A percentile compares a stretch with the other conserved stretches of the same genome.
phyloP scores from a whole-genome alignment of 1,140 invertebrate genomes.

The Bradysia coprophila region DNA sequence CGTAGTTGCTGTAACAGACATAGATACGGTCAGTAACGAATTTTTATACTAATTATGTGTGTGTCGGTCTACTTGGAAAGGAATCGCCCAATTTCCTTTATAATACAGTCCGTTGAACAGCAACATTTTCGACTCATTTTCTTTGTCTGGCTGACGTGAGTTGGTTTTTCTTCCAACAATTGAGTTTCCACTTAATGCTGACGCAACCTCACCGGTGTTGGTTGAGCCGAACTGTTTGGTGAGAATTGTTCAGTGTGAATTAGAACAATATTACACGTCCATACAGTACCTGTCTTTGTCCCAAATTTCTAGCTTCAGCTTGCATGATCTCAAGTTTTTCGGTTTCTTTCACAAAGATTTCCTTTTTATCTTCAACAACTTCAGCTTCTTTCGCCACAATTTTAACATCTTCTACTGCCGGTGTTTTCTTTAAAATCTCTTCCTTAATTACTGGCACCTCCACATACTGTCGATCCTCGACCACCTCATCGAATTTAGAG shows the following conservation, averaged over 20 bases:
- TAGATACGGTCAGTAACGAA: background rate
- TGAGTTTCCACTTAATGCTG: conserved; percentile 20
- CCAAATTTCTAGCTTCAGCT: conserved; percentile 32
- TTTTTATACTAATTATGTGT: background rate
- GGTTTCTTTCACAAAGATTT: conserved; percentile 9
- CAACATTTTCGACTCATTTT: conserved; percentile 28
- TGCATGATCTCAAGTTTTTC: conserved; percentile 33
- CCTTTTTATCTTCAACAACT: conserved; percentile 10
- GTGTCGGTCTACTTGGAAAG: conserved; percentile 9
- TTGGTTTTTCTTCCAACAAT: conserved; percentile 13
- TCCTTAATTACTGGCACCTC: conserved; percentile 21
- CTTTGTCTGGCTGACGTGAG: conserved; percentile 6
- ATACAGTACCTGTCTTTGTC: background rate
- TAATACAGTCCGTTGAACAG: conserved; percentile 44
- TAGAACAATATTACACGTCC: too few species aligned
- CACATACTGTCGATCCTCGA: conserved; percentile 24
- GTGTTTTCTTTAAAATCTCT: conserved; percentile 11
- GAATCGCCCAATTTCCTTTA: conserved; percentile 24
- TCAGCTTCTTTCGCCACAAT: conserved; percentile 12
- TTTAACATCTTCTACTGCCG: background rate
- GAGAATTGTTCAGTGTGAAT: too few species aligned
- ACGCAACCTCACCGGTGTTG: conserved; percentile 17
- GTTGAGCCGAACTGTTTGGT: background rate
- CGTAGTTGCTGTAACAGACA: conserved; percentile 6
- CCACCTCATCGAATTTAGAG: conserved; percentile 20